Evolutionary conservation across 2,113 vertebrate species (phyloP), one percentile per base, ranked within the genome.

Genomic region (Semicossyphus pulcher): DNA sequence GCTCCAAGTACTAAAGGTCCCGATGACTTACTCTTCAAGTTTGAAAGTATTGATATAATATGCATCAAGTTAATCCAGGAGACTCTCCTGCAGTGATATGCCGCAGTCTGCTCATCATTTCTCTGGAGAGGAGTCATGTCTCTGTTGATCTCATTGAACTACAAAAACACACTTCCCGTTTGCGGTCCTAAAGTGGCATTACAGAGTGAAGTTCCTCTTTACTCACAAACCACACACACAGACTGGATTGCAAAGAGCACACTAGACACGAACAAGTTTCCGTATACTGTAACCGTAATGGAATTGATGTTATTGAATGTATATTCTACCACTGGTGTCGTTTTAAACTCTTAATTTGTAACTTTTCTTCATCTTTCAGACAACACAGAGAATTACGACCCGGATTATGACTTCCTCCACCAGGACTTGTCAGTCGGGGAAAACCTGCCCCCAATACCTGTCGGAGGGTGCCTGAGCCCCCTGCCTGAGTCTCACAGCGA

Each of bases 381-480:
- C 94, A 98, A 97, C 88, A 89, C 91, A 4, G 94, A 95, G 61
- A 92, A 53, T 52, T 98, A 99, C 25, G 98, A 99, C 73, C 97
- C 97, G 0, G 98, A 99, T 89, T 99, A 99, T 7, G 98, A 99
- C 89, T 99, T 99, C 92, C 95, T 99, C 44, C 96, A 98, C 90
- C 96, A 99, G 90, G 98, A 99, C 92, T 93, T 99, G 84, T 99
- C 98, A 0, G 95, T 83, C 0, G 86, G 94, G 20, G 98, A 99
- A 39, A 91, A 95, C 80, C 92, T 95, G 67, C 95, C 95, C 78
- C 94, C 93, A 5, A 78, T 93, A 74, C 94, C 94, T 1, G 81
- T 70, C 10, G 92, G 93, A 18, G 91, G 93, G 28, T 80, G 92
- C 78, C 94, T 99, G 64, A 98, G 97, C 92, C 98, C 98, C 0